These are phyloP conservation scores for Umimayanthus kanabou DNA, from an alignment of 92 coral and sea anemone species.

Conservation along the genomic window DNA sequence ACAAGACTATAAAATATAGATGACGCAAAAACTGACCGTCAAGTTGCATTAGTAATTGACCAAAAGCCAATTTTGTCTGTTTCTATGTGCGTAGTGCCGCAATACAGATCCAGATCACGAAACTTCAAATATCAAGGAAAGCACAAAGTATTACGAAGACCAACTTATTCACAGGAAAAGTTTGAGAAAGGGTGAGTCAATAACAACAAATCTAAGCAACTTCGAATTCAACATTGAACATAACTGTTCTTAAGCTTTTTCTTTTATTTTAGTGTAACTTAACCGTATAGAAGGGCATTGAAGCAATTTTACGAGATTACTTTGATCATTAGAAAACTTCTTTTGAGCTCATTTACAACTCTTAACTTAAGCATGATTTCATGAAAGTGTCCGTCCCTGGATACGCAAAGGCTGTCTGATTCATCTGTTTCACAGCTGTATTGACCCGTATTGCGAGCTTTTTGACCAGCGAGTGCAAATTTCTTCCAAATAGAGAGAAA, in stretches of 20 bases:
- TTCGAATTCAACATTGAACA: not conserved
- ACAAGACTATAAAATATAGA: no score
- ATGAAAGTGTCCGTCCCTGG: conserved; percentile 9
- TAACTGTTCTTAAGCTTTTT: not conserved
- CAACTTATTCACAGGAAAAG: not conserved
- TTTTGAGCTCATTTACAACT: not conserved
- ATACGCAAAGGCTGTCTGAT: not conserved
- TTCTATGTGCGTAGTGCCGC: not conserved
- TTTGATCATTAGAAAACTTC: not conserved
- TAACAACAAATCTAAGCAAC: not conserved
- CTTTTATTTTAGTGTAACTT: not conserved
- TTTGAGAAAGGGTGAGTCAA: not conserved
- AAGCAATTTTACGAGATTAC: conserved; percentile 13
- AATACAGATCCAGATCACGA: not conserved
- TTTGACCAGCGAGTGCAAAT: not conserved
- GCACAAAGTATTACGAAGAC: not conserved
- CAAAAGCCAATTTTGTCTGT: not conserved
- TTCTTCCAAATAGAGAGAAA: not conserved
- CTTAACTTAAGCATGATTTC: not conserved
- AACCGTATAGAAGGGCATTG: not conserved
- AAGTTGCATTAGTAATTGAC: not conserved
- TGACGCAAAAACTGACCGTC: not conserved
- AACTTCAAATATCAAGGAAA: no score
- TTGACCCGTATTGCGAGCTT: not conserved
- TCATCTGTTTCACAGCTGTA: conserved; percentile 39